These are phyloP conservation scores for Podarcis lilfordi DNA, from an alignment of 2,797 vertebrate species.

Conservation along the genomic window DNA sequence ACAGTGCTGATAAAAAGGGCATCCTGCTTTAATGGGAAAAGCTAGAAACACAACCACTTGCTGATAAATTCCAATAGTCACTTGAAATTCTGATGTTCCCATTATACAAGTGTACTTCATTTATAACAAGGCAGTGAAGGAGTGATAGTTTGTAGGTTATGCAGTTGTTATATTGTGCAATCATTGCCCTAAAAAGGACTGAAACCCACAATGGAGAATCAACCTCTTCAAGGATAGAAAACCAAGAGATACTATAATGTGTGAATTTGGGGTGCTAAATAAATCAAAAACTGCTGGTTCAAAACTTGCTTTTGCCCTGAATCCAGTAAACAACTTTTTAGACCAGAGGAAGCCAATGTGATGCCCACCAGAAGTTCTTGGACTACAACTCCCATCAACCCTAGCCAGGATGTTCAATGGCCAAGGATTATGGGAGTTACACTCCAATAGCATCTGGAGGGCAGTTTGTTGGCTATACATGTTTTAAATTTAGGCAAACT, in stretches of 20 bases:
- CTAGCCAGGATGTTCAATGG: too few relatives aligned
- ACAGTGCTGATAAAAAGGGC: background rate
- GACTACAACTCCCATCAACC: too few relatives aligned
- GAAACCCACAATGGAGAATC: background rate
- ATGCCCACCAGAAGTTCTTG: too few relatives aligned
- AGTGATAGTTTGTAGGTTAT: background rate
- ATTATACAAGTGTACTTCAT: background rate
- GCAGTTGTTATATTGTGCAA: background rate
- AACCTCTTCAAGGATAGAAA: background rate
- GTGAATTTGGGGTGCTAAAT: background rate
- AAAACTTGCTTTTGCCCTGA: background rate
- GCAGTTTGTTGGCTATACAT: too few relatives aligned
- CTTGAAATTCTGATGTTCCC: background rate
- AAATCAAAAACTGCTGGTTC: background rate
- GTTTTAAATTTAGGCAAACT: background rate
- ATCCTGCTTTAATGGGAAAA: conserved; percentile 11
- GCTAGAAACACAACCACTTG: rapidly evolving
- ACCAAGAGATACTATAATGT: background rate
- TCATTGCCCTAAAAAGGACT: background rate
- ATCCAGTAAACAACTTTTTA: background rate
- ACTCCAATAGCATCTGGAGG: too few relatives aligned
- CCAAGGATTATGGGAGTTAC: too few relatives aligned
- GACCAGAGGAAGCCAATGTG: too few relatives aligned
- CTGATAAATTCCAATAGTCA: background rate
- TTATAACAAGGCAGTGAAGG: background rate